phyloP scores from a whole-genome alignment of 2,888 invertebrate species.

The Catocala sponsa region DNA sequence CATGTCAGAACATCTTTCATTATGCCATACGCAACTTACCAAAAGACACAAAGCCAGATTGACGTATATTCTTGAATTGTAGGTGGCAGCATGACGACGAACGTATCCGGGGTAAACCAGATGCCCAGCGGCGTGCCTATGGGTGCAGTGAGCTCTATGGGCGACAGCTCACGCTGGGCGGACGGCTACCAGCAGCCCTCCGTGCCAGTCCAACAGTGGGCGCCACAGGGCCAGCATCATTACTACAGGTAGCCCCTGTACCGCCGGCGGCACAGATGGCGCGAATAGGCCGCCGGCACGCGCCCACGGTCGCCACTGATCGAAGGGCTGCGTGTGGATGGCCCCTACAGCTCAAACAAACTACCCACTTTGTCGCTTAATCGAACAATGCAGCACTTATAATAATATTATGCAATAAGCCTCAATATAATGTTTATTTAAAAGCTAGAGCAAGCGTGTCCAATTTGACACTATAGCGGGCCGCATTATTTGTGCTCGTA shows the following conservation, averaged over 20 bases:
- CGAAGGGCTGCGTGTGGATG: too few species aligned
- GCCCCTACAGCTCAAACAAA: background rate
- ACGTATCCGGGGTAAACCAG: slow-evolving; percentile 54
- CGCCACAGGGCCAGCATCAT: slow-evolving; percentile 88
- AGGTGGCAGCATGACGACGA: slow-evolving; percentile 61
- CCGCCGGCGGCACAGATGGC: background rate
- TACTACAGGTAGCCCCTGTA: slow-evolving; percentile 86
- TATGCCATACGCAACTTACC: too few species aligned
- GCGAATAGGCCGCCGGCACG: background rate
- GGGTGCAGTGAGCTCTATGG: slow-evolving; percentile 16
- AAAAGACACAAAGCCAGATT: too few species aligned
- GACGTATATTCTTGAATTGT: background rate
- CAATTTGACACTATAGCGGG: too few species aligned
- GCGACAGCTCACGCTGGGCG: slow-evolving; percentile 57
- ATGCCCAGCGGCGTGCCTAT: slow-evolving; percentile 44
- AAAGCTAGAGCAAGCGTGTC: too few species aligned
- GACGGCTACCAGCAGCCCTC: slow-evolving; percentile 52
- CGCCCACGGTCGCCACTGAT: too few species aligned
- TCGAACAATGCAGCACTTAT: too few species aligned
- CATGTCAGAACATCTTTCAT: too few species aligned
- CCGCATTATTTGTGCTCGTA: too few species aligned
- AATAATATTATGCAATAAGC: too few species aligned
- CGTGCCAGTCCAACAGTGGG: slow-evolving; percentile 53
- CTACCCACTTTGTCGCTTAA: background rate
- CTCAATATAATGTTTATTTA: too few species aligned